Evolutionary conservation across 1,140 invertebrate genomes (phyloP).

Genomic region (Psilanteris sp.): DNA sequence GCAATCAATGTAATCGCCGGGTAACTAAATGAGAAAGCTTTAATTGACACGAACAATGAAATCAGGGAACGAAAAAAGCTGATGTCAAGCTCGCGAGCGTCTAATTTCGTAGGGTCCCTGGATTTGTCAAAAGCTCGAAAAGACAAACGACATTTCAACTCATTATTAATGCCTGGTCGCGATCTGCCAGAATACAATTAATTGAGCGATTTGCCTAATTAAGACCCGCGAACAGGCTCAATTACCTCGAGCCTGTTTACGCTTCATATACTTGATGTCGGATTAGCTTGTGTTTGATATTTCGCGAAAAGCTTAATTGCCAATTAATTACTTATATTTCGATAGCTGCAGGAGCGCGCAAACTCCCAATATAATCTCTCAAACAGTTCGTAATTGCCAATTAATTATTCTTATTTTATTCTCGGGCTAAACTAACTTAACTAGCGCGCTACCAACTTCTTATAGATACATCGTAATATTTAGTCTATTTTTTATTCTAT

Average conservation of each 20-base stretch:
- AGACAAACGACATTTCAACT: conserved; percentile 14
- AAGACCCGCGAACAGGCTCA: conserved; percentile 51
- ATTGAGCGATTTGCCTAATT: conserved; percentile 49
- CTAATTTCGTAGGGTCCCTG: conserved; percentile 20
- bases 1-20: conserved; percentile 31
- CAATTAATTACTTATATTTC: conserved; percentile 59
- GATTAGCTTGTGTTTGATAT: conserved; percentile 51
- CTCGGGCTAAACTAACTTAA: conserved; percentile 13
- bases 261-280: conserved; percentile 33
- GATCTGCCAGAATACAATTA: conserved; percentile 32
- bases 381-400: conserved; percentile 44
- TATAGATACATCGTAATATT: conserved; percentile 12
- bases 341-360: conserved; percentile 24
- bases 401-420: conserved; percentile 47
- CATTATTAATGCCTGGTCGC: conserved; percentile 30
- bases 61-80: conserved; percentile 10
- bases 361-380: conserved; percentile 22
- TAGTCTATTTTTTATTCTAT: conserved; percentile 17
- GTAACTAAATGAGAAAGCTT: conserved; percentile 27
- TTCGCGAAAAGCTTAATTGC: conserved; percentile 54
- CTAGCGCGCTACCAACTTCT: conserved; percentile 1
- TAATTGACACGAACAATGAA: conserved; percentile 45
- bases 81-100: conserved; percentile 15
- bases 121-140: conserved; percentile 11
- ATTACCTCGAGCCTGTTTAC: conserved; percentile 42